Evolutionary conservation across 2,797 vertebrate genomes (phyloP).

Genomic region (Pipistrellus pipistrellus): DNA sequence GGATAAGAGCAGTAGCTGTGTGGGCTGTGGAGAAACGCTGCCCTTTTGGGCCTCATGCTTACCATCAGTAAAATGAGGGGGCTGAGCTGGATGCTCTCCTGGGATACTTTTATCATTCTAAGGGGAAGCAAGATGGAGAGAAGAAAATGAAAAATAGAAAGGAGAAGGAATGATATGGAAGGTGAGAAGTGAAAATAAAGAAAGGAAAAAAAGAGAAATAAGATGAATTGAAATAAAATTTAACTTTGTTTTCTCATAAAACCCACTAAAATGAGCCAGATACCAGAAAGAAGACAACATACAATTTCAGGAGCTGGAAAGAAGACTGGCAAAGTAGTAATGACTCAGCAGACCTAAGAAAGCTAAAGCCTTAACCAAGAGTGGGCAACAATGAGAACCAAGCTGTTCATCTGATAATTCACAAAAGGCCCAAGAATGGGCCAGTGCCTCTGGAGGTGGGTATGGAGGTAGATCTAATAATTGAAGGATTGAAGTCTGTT

Average conservation of each 20-base stretch:
- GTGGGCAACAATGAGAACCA: not conserved
- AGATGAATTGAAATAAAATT: not conserved
- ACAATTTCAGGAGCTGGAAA: conserved; percentile 49
- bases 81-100: not conserved
- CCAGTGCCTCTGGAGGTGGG: not conserved
- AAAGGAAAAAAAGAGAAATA: not conserved
- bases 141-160: conserved; percentile 19
- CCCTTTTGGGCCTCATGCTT: not conserved
- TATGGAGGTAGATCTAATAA: conserved; percentile 9
- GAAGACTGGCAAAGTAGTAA: not conserved
- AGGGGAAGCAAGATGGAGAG: not conserved
- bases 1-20: not conserved
- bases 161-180: not conserved
- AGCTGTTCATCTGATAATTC: not conserved
- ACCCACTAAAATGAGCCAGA: conserved; percentile 18
- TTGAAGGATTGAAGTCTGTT: conserved; percentile 2
- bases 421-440: conserved; percentile 24
- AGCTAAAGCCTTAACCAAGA: conserved; percentile 7
- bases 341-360: conserved; percentile 23
- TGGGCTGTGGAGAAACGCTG: not conserved
- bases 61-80: not conserved
- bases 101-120: not conserved
- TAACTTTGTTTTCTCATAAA: conserved; percentile 51
- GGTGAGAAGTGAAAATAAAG: not conserved
- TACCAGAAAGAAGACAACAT: not conserved